Base-by-base conservation (phyloP, 1,140 invertebrate species). In the Orius laevigatus region DNA sequence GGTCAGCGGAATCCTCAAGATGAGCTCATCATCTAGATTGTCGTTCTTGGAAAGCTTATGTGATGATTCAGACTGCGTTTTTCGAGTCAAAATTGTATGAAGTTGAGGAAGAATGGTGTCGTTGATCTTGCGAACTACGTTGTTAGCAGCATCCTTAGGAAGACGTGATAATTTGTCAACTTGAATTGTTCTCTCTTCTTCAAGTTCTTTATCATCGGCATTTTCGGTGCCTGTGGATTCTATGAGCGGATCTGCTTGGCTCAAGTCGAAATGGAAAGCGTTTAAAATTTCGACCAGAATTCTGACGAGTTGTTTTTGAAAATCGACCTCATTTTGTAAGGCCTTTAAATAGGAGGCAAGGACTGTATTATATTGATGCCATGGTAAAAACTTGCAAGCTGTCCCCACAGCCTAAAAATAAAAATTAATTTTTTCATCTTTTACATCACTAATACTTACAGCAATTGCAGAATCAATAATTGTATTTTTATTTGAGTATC, bases 221-320 rank as follows among this genome's bases (percentile, higher is more conserved):
- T 45, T 38, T 49, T 53, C 40, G 10, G 11, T 38, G 9, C 2
- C n/a, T 39, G 2, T 20, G 5, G 34, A 39, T 36, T 5, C 9
- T 47, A 39, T 41, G 36, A 12, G 15, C 51, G 55, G 59, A 50
- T 66, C 64, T 0, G 69, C 71, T 60, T 79, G 76, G 0, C 73
- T 76, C 20, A 95, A 64, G 70, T 95, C 84, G 66, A 85, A 97
- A 66, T 97, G 91, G 60, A 96, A 98, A 1, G 80, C 76, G 64
- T 95, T 84, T 20, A 98, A 65, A 46, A 97, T 79, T 1, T 72
- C 74, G 0, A 89, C 78, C 12, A 93, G 67, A 35, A 94, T 73
- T 54, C 84, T 77, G 1, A 87, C 78, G 38, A 80, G 65, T 56
- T 88, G 81, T 60, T 85, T 89, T 58, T 93, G 86, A 64, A 79